Evolutionary conservation across 2,888 invertebrate genomes (phyloP), one percentile per base, ranked within the genome.

Genomic region (Cryptocephalus primarius): DNA sequence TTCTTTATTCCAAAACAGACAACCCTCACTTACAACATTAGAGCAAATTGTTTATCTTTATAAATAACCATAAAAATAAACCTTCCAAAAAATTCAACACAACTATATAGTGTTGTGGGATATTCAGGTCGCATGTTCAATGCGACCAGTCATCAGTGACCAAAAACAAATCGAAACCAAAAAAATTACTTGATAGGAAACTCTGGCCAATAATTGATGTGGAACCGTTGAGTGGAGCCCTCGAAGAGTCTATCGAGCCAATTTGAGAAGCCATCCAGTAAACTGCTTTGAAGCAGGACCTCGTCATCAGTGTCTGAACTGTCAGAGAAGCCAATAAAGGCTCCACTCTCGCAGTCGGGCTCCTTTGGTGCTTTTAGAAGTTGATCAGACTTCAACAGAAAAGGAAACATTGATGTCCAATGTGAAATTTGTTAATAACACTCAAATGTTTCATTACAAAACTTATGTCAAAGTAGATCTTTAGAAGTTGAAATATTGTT

Each of bases 171-270:
- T 22, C 6, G 11, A 31, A 31, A 31, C 40, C 9, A 40, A n/a
- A 12, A 40, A 40, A 9, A 32, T 75, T 82, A 88, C 73, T 88
- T 88, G 64, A 84, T 82, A 55, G 85, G 84, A 77, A 90, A 92
- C 65, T 92, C 91, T n/a, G 97, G 97, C 97, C 97, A 99, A 72
- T 93, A 93, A 71, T 93, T 92, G 60, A 99, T 83, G 71, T 91
- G 88, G 73, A 95, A 96, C 58, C 95, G 85, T 68, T 91, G 88
- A 8, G 96, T 92, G 53, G 88, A 85, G 53, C 97, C 97, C 69
- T 97, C 97, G 67, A 97, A 95, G 54, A 99, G 74, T 22, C 94
- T 81, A 70, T 99, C 97, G 63, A 99, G 73, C 97, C 97, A 99
- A 72, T 91, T 91, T 45, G 91, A 85, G 46, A 99, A 77, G 1